These are phyloP conservation scores for Myotis findleyi DNA, from an alignment of 2,797 vertebrate genomes.

Conservation along the genomic window DNA sequence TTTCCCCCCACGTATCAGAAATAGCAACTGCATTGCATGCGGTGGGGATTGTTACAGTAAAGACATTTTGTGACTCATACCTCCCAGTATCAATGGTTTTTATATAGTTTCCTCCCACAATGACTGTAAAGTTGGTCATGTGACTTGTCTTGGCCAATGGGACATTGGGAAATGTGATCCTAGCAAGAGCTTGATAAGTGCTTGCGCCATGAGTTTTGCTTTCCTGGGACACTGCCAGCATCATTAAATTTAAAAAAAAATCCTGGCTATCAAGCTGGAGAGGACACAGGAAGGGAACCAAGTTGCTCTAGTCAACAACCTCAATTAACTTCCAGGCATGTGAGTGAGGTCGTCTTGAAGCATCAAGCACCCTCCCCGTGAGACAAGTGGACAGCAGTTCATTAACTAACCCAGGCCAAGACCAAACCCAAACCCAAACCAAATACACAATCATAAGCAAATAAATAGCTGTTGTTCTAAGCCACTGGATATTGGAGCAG, in stretches of 20 bases:
- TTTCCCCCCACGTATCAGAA: background rate
- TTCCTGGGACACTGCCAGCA: background rate
- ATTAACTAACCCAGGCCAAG: background rate
- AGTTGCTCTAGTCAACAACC: background rate
- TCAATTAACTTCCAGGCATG: background rate
- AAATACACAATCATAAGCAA: background rate
- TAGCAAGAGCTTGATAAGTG: background rate
- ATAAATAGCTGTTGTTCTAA: background rate
- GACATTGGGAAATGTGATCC: background rate
- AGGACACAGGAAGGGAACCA: background rate
- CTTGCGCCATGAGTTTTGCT: background rate
- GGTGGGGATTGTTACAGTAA: background rate
- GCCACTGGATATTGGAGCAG: background rate
- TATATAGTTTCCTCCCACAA: background rate
- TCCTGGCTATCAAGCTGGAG: background rate
- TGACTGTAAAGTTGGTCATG: background rate
- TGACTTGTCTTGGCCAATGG: background rate
- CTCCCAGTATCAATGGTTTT: fast-evolving
- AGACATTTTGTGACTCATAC: too few relatives aligned
- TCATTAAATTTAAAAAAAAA: too few relatives aligned
- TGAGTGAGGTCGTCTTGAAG: background rate
- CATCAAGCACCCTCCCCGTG: background rate
- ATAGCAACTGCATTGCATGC: too few relatives aligned
- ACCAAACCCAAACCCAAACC: background rate
- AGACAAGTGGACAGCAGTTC: background rate